Percentiles rank a stretch among this genome's conserved stretches.
Conservation (phyloP, 2,888 invertebrate species). For the Tetanocera ferruginea region DNA sequence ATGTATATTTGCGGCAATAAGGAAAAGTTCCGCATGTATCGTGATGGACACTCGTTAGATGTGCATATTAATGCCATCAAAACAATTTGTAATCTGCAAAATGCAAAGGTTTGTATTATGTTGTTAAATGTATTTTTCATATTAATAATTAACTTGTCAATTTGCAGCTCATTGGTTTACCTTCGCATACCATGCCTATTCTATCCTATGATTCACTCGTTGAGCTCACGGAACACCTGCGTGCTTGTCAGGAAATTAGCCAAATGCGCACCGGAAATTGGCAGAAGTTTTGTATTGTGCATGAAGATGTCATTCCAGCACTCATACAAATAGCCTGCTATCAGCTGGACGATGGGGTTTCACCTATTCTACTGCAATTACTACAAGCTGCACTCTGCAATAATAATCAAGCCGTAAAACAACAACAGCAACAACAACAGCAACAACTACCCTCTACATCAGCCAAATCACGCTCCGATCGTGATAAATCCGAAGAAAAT, state of each 20-base stretch:
- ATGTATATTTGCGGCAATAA: constrained; percentile 95
- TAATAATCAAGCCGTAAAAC: constrained; percentile 63
- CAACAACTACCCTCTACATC: constrained; percentile 40
- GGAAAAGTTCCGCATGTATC: constrained; percentile 92
- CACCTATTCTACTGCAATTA: constrained; percentile 90
- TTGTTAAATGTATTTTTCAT: not conserved
- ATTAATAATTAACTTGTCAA: not conserved
- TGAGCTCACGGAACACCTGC: constrained; percentile 93
- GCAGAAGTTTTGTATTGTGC: constrained; percentile 88
- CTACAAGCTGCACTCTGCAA: constrained; percentile 90
- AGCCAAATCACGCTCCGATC: constrained; percentile 72
- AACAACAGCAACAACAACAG: constrained; percentile 51
- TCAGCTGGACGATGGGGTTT: constrained; percentile 90
- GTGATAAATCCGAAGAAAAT: constrained; percentile 78
- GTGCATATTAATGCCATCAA: constrained; percentile 85
- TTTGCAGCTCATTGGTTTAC: constrained; percentile 49
- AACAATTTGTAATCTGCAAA: constrained; percentile 65
- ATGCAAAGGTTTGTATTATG: constrained; percentile 60
- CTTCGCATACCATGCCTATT: constrained; percentile 65
- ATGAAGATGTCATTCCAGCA: constrained; percentile 82
- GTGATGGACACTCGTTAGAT: constrained; percentile 93
- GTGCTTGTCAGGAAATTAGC: constrained; percentile 94
- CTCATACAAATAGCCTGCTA: constrained; percentile 86
- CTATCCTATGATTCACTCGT: constrained; percentile 93
- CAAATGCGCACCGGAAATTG: constrained; percentile 93